These are phyloP conservation scores for Odontothrips loti DNA, from an alignment of 2,888 invertebrate species.

Conservation along the genomic window DNA sequence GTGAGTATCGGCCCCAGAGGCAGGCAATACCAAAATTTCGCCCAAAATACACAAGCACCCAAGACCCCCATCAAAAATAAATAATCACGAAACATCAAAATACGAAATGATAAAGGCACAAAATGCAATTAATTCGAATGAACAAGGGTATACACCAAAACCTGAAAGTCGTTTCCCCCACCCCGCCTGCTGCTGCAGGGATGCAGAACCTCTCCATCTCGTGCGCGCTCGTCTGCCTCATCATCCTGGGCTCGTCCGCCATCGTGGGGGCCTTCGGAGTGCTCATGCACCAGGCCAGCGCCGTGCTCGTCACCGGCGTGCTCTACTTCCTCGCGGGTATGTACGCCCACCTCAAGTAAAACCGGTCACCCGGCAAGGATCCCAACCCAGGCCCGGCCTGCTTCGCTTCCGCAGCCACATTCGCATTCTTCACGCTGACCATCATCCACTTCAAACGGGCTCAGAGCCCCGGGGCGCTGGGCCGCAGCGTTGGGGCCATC, in stretches of 20 bases:
- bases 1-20: constrained; percentile 43
- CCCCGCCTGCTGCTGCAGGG: constrained; percentile 54
- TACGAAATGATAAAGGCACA: too few species aligned
- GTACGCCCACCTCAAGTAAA: constrained; percentile 38
- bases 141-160: too few species aligned
- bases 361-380: not conserved
- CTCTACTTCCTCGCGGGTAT: constrained; percentile 89
- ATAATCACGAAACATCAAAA: too few species aligned
- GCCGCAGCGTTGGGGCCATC: constrained; percentile 34
- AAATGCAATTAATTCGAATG: too few species aligned
- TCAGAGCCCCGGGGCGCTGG: constrained; percentile 50
- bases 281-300: constrained; percentile 86
- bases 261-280: constrained; percentile 85
- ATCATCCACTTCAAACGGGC: constrained; percentile 89
- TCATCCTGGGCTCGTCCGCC: constrained; percentile 81
- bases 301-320: constrained; percentile 88
- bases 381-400: too few species aligned
- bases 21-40: too few species aligned
- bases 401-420: constrained; percentile 66
- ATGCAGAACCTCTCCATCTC: constrained; percentile 96
- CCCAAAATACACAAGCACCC: too few species aligned
- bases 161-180: too few species aligned
- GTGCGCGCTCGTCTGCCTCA: constrained; percentile 86
- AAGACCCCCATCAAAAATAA: too few species aligned
- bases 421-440: constrained; percentile 84